These are phyloP conservation scores for Clarias batrachus DNA, from an alignment of 2,113 vertebrate genomes.

Conservation along the genomic window DNA sequence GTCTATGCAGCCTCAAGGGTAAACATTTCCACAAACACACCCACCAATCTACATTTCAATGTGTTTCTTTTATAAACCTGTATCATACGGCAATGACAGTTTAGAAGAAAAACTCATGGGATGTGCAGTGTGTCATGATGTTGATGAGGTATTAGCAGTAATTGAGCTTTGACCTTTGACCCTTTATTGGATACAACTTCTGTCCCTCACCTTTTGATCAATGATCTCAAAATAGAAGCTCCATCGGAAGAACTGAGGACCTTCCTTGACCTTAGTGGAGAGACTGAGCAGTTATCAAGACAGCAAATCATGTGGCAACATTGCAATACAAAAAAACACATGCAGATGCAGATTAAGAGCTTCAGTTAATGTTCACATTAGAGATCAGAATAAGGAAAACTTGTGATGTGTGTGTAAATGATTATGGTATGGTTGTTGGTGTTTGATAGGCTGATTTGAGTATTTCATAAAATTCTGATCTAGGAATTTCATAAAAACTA, in stretches of 20 bases:
- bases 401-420: not conserved
- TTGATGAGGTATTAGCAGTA: not conserved
- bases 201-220: constrained; percentile 9
- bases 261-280: not conserved
- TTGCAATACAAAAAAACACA: not conserved
- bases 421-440: not conserved
- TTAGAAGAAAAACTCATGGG: not conserved
- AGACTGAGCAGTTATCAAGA: not conserved
- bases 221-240: constrained; percentile 25
- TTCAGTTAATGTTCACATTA: not conserved
- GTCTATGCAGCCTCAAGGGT: constrained; percentile 88
- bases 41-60: not conserved
- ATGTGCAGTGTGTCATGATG: constrained; percentile 6
- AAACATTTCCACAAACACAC: constrained; percentile 50
- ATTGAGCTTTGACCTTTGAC: constrained; percentile 27
- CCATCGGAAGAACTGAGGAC: not conserved
- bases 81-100: not conserved
- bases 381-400: not conserved
- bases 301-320: not conserved
- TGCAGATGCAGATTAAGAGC: not conserved
- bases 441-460: not conserved
- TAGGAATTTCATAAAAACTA: not conserved
- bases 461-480: not conserved
- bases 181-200: constrained; percentile 10
- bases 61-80: not conserved